Evolutionary conservation across 2,797 vertebrate species (phyloP).

Genomic region (Sylvia borin): DNA sequence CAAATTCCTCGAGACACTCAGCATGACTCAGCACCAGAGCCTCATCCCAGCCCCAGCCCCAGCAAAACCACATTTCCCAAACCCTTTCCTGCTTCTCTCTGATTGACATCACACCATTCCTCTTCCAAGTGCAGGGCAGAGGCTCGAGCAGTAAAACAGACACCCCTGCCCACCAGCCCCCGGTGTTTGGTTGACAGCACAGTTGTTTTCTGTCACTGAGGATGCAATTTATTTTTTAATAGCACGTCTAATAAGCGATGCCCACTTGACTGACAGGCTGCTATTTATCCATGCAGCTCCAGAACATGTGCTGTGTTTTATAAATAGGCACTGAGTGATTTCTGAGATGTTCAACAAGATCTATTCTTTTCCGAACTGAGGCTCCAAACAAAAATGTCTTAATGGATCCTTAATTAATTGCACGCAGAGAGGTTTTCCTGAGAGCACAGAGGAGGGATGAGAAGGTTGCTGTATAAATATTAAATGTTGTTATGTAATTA

Average conservation of each 20-base stretch:
- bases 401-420: slow-evolving; percentile 61
- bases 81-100: not conserved
- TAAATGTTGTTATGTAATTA: slow-evolving; percentile 9
- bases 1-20: rapidly evolving
- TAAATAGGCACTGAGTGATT: slow-evolving; percentile 39
- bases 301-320: slow-evolving; percentile 41
- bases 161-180: not conserved
- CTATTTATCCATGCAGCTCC: slow-evolving; percentile 25
- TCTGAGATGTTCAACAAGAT: slow-evolving; percentile 22
- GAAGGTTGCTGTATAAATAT: not conserved
- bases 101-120: not conserved
- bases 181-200: slow-evolving; percentile 44
- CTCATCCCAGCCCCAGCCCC: not conserved
- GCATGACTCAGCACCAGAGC: not conserved
- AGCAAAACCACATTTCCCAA: not conserved
- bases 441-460: not conserved
- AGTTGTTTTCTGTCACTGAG: slow-evolving; percentile 62
- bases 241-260: slow-evolving; percentile 45
- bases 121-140: not conserved
- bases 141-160: not conserved
- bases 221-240: slow-evolving; percentile 62
- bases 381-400: slow-evolving; percentile 55
- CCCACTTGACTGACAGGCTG: slow-evolving; percentile 67
- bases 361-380: not conserved
- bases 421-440: not conserved